These are phyloP conservation scores for Pterobdella sp. DNA, from an alignment of 2,888 invertebrate species.

Conservation along the genomic window DNA sequence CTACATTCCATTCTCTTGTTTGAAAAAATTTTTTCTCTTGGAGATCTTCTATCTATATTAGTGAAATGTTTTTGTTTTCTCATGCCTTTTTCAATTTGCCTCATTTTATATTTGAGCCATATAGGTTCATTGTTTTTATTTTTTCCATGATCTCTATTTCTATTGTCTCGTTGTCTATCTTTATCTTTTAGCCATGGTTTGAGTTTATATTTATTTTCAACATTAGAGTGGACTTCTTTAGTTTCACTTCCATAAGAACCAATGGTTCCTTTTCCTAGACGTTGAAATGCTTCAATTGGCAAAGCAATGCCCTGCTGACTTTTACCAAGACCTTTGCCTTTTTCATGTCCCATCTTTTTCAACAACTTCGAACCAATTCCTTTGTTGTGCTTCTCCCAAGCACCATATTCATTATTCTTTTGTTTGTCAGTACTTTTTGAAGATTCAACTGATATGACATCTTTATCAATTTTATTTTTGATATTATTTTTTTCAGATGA, in stretches of 20 bases:
- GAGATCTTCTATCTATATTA: neutral
- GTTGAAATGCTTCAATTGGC: neutral
- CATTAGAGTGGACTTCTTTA: neutral
- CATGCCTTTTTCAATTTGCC: neutral
- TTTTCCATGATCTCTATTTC: neutral
- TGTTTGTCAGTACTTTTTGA: neutral
- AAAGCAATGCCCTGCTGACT: neutral
- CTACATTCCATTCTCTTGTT: neutral
- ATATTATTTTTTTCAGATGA: neutral
- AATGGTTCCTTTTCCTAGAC: neutral
- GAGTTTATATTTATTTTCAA: neutral
- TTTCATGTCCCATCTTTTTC: constrained; percentile 5
- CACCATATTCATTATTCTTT: neutral
- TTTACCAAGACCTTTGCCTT: neutral
- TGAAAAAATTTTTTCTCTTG: neutral
- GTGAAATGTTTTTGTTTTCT: neutral
- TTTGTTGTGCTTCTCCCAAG: constrained; percentile 3
- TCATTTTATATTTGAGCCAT: constrained; percentile 2
- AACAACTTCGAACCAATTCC: constrained; percentile 10
- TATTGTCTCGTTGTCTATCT: neutral
- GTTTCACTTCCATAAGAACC: constrained; percentile 9
- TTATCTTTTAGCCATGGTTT: neutral
- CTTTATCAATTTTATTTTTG: neutral
- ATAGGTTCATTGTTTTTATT: neutral
- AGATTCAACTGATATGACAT: neutral